These are phyloP conservation scores for Drosophila anomalipes DNA, from an alignment of 2,888 invertebrate genomes.

Conservation along the genomic window DNA sequence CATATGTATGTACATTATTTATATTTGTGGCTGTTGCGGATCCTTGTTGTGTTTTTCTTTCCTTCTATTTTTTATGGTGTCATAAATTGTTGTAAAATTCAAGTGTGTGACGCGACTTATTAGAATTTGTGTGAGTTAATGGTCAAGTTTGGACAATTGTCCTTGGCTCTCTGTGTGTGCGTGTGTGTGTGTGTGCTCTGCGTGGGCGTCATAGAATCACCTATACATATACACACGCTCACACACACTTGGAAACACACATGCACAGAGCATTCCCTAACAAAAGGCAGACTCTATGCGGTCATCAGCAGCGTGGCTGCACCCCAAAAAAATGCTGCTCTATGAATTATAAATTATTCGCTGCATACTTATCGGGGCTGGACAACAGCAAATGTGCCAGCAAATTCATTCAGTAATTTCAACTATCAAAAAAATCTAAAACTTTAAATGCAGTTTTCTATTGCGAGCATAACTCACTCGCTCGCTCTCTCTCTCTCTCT, in stretches of 20 bases:
- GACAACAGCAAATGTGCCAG: background rate
- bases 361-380: constrained; percentile 62
- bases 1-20: constrained; percentile 5
- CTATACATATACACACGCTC: constrained; percentile 12
- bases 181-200: constrained; percentile 17
- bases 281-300: constrained; percentile 33
- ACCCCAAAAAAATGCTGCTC: background rate
- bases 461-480: constrained; percentile 9
- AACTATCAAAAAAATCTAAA: constrained; percentile 11
- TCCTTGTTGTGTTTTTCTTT: constrained; percentile 8
- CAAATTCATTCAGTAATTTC: constrained; percentile 26
- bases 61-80: constrained; percentile 14
- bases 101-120: constrained; percentile 51
- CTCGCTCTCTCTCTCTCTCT: constrained; percentile 4
- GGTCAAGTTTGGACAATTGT: constrained; percentile 35
- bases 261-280: constrained; percentile 1
- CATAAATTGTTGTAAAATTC: constrained; percentile 47
- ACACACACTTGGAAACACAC: constrained; percentile 6
- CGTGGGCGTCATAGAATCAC: constrained; percentile 43
- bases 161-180: constrained; percentile 23
- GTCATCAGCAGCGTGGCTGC: constrained; percentile 29
- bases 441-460: constrained; percentile 36
- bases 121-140: constrained; percentile 54
- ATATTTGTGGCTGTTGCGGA: constrained; percentile 27
- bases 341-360: background rate